Evolutionary conservation across 2,888 invertebrate genomes (phyloP).

Genomic region (Pachycephus smyrnensis): DNA sequence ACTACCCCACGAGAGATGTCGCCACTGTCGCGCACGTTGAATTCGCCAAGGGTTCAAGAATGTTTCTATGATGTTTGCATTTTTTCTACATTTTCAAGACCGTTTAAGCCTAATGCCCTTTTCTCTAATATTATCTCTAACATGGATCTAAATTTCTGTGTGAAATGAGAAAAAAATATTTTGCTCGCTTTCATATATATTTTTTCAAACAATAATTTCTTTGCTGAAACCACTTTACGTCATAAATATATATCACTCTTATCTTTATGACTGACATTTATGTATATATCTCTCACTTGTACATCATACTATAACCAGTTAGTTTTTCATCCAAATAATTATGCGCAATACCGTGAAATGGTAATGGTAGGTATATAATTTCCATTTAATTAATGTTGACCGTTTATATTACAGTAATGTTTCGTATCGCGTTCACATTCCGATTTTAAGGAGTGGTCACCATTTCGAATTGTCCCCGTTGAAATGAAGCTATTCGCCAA

Average conservation of each 20-base stretch:
- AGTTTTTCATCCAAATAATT: not conserved
- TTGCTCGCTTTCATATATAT: not conserved
- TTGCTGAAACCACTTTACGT: not conserved
- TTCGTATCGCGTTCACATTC: not conserved
- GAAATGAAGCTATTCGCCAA: not conserved
- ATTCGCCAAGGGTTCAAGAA: not conserved
- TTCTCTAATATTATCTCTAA: not conserved
- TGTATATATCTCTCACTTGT: not conserved
- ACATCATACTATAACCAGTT: not conserved
- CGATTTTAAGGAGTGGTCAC: not conserved
- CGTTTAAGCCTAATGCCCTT: not conserved
- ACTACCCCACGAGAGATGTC: slow-evolving; percentile 61
- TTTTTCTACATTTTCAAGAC: not conserved
- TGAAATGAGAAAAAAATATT: not conserved
- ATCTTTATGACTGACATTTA: not conserved
- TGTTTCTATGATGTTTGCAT: not conserved
- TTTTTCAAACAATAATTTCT: not conserved
- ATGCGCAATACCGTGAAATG: not conserved
- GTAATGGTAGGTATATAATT: not conserved
- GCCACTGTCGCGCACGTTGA: slow-evolving; percentile 43
- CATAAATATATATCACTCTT: not conserved
- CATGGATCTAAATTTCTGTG: not conserved
- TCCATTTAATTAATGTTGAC: not conserved
- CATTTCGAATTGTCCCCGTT: not conserved
- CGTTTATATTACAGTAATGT: not conserved